These are phyloP conservation scores for Erethizon dorsatum DNA, from an alignment of 2,797 vertebrate species.

Conservation along the genomic window DNA sequence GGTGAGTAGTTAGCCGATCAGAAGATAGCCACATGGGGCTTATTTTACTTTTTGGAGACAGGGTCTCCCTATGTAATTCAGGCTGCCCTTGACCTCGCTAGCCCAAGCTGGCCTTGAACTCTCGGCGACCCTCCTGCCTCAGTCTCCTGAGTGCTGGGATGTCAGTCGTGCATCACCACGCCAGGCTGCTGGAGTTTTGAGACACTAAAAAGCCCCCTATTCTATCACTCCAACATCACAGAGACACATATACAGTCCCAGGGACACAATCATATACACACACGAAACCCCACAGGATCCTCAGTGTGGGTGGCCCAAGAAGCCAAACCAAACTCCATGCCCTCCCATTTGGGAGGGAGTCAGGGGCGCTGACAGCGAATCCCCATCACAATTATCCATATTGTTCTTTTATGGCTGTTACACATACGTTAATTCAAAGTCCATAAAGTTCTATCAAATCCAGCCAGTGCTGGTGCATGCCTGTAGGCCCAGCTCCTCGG, in stretches of 20 bases:
- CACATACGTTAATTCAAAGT: background rate
- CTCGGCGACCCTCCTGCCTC: background rate
- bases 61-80: background rate
- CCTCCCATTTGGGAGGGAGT: background rate
- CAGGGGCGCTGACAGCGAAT: background rate
- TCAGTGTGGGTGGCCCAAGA: background rate
- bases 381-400: background rate
- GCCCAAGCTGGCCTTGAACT: background rate
- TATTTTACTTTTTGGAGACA: background rate
- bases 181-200: background rate
- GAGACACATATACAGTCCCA: background rate
- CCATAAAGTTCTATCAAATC: background rate
- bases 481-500: background rate
- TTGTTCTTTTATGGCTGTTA: constrained; percentile 22
- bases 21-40: background rate
- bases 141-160: background rate
- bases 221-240: background rate
- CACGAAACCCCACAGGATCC: background rate
- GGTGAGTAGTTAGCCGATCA: background rate
- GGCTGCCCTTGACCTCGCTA: background rate
- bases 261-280: background rate
- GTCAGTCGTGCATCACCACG: background rate
- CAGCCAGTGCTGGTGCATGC: background rate
- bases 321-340: background rate
- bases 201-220: background rate